Conservation (phyloP, 2,797 vertebrate genomes). For the Rhinichthys osculus region DNA sequence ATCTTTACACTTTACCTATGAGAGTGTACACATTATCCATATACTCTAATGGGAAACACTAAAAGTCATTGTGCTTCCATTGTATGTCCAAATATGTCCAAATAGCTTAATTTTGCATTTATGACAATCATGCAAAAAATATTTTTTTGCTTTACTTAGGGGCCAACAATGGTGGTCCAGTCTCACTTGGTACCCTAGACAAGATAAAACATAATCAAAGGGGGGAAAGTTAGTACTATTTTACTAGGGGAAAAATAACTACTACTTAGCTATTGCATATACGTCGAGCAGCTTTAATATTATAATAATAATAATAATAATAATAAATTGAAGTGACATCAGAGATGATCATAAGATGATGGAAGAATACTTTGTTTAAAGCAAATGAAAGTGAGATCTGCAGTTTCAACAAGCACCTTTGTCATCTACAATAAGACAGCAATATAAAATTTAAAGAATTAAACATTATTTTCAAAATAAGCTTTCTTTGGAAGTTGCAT, state of each 20-base stretch:
- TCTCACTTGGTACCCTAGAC: not conserved
- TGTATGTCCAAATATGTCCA: not conserved
- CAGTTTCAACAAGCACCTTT: not conserved
- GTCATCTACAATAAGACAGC: too few relatives aligned
- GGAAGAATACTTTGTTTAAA: not conserved
- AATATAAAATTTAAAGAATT: not conserved
- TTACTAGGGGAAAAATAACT: not conserved
- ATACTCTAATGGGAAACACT: conserved; percentile 1
- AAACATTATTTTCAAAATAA: not conserved
- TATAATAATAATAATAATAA: not conserved
- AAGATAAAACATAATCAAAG: not conserved
- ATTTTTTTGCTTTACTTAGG: not conserved
- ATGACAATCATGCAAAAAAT: not conserved
- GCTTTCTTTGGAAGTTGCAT: not conserved
- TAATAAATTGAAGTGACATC: conserved; percentile 48
- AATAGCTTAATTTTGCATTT: not conserved
- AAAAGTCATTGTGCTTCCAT: conserved; percentile 22
- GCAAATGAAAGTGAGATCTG: conserved; percentile 39
- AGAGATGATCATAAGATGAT: conserved; percentile 18
- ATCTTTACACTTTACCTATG: conserved; percentile 40
- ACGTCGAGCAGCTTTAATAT: not conserved
- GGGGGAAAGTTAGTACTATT: not conserved
- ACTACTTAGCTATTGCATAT: not conserved
- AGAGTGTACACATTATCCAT: conserved; percentile 28
- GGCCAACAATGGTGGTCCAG: not conserved